A percentile compares a stretch with the other conserved stretches of the same genome.
phyloP scores from a whole-genome alignment of 37 sponge, comb jelly and placozoan species.

The Sycon ciliatum region DNA sequence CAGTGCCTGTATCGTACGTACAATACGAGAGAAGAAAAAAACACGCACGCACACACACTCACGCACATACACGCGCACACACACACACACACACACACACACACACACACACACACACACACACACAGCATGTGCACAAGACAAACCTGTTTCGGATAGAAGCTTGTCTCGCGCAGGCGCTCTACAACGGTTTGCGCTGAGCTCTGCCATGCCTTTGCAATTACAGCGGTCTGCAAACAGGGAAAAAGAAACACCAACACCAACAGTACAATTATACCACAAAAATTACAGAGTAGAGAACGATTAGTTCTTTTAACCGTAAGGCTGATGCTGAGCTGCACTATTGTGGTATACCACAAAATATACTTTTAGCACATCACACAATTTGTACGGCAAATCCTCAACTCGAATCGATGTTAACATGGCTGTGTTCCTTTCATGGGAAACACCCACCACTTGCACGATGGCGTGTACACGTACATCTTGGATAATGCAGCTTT shows the following conservation, averaged over 20 bases:
- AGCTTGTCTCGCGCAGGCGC: conserved; percentile 48
- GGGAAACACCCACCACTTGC: too few species aligned
- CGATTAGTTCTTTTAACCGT: not conserved
- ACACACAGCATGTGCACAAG: conserved; percentile 16
- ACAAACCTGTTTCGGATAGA: conserved; percentile 66
- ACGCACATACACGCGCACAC: conserved; percentile 6
- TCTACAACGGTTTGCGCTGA: conserved; percentile 59
- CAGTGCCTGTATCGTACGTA: too few species aligned
- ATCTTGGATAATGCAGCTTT: too few species aligned
- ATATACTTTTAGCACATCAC: too few species aligned
- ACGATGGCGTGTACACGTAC: too few species aligned
- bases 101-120: conserved; percentile 18
- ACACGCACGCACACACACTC: not conserved
- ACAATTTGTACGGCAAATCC: too few species aligned
- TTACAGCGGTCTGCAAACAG: conserved; percentile 32
- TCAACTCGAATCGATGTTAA: too few species aligned
- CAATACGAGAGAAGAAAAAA: too few species aligned
- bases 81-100: conserved; percentile 31
- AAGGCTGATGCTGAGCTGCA: not conserved
- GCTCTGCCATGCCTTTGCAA: conserved; percentile 58
- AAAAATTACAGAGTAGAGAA: not conserved
- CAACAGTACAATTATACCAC: not conserved
- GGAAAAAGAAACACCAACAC: not conserved
- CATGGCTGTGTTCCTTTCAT: too few species aligned
- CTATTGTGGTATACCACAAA: too few species aligned